Conservation (phyloP, 2,888 invertebrate genomes). For the Scaeva pyrastri region DNA sequence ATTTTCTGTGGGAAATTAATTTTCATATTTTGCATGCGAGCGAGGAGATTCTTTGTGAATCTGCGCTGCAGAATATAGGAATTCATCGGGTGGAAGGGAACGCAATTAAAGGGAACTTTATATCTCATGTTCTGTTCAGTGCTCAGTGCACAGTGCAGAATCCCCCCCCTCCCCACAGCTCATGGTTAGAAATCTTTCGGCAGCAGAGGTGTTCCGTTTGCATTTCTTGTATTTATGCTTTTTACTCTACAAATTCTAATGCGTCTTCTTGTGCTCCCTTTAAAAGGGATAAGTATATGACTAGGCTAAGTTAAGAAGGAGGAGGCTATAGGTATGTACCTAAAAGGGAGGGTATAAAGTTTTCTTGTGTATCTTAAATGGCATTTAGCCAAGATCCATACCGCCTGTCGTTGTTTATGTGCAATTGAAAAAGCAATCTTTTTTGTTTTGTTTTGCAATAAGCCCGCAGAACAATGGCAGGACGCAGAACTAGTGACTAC, state of each 20-base stretch:
- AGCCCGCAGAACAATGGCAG: slow-evolving; percentile 17
- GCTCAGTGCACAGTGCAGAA: too few species aligned
- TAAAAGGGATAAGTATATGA: slow-evolving; percentile 44
- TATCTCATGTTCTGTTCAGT: not conserved
- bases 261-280: not conserved
- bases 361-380: slow-evolving; percentile 69
- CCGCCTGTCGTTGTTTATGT: slow-evolving; percentile 63
- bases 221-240: slow-evolving; percentile 41
- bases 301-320: too few species aligned
- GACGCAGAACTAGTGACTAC: not conserved
- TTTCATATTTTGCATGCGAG: slow-evolving; percentile 66
- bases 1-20: slow-evolving; percentile 67
- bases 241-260: not conserved
- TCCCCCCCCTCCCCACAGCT: not conserved
- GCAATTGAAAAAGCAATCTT: slow-evolving; percentile 64
- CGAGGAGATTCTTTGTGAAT: slow-evolving; percentile 41
- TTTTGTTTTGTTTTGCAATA: slow-evolving; percentile 49
- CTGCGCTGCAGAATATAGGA: too few species aligned
- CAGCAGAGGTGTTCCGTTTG: slow-evolving; percentile 56
- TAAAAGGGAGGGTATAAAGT: slow-evolving; percentile 11
- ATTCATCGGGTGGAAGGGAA: not conserved
- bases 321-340: too few species aligned
- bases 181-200: slow-evolving; percentile 6
- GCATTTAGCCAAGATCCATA: slow-evolving; percentile 73
- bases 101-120: not conserved